Evolutionary conservation across 2,888 invertebrate species (phyloP).

Genomic region (Drosophila dives): DNA sequence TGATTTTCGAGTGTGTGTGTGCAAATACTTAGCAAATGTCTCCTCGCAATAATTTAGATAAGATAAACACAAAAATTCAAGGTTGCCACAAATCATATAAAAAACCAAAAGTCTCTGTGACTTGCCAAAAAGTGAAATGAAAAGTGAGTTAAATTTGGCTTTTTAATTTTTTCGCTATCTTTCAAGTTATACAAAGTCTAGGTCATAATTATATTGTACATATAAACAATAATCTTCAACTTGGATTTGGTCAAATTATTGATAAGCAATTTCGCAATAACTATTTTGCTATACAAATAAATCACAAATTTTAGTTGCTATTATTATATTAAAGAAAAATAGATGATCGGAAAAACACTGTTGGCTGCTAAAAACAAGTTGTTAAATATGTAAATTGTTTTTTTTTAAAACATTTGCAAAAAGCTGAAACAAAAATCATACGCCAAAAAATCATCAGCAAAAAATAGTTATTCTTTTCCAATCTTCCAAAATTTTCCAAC

Average conservation of each 20-base stretch:
- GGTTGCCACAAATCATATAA: slow-evolving; percentile 53
- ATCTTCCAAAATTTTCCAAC: fast-evolving
- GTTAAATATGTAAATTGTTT: not conserved
- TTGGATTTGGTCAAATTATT: not conserved
- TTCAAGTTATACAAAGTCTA: slow-evolving; percentile 15
- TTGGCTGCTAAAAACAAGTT: not conserved
- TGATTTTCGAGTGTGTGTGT: not conserved
- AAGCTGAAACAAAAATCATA: not conserved
- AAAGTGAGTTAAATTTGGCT: slow-evolving; percentile 16
- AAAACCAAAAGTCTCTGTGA: slow-evolving; percentile 30
- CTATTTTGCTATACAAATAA: not conserved
- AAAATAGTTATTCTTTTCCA: not conserved
- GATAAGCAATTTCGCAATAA: not conserved
- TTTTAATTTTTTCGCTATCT: not conserved
- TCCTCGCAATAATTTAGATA: slow-evolving; percentile 50
- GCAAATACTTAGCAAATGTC: slow-evolving; percentile 26
- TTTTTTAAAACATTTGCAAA: not conserved
- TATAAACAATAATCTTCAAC: not conserved
- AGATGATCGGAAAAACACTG: not conserved
- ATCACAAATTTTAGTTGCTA: not conserved
- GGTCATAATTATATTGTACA: not conserved
- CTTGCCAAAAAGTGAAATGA: slow-evolving; percentile 43
- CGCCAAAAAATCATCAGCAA: not conserved
- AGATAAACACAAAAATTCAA: slow-evolving; percentile 69
- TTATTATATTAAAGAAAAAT: not conserved